These are phyloP conservation scores for Speoplatyrhinus poulsoni DNA, from an alignment of 2,113 vertebrate species.

Conservation along the genomic window DNA sequence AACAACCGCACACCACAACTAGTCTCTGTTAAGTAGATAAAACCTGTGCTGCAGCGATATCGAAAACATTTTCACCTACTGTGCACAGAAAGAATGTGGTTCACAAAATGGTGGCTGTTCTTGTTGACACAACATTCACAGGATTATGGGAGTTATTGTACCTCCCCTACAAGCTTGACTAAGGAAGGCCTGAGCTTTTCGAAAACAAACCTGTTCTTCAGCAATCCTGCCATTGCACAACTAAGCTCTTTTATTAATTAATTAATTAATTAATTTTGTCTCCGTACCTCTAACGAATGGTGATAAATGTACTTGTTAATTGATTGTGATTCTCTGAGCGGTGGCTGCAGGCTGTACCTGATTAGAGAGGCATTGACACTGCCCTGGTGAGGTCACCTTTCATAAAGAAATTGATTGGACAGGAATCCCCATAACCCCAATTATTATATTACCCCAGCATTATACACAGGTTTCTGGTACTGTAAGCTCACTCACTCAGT, in stretches of 20 bases:
- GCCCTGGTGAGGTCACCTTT: neutral
- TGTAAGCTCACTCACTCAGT: too few species aligned
- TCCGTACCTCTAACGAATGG: neutral
- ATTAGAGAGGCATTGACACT: slow-evolving; percentile 1
- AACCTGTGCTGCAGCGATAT: slow-evolving; percentile 17
- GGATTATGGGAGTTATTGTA: slow-evolving; percentile 9
- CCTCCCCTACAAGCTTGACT: slow-evolving; percentile 37
- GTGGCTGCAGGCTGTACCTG: neutral
- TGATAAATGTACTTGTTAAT: slow-evolving; percentile 1
- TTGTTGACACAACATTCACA: neutral
- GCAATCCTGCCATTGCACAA: neutral
- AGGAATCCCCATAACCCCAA: slow-evolving; percentile 11
- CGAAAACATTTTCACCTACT: neutral
- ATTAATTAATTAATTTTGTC: neutral
- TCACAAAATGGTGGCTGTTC: slow-evolving; percentile 29
- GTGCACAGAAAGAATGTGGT: neutral
- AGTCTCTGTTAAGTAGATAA: neutral
- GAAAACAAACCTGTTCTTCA: slow-evolving; percentile 24
- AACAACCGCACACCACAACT: slow-evolving; percentile 20
- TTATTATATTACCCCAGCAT: neutral
- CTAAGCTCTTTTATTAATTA: neutral
- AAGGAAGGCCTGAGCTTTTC: slow-evolving; percentile 4
- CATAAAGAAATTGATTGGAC: slow-evolving; percentile 21
- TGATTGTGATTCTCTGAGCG: neutral
- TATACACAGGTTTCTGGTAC: neutral